Conservation (phyloP, 2,797 vertebrate species). For the Apodemus agrarius region DNA sequence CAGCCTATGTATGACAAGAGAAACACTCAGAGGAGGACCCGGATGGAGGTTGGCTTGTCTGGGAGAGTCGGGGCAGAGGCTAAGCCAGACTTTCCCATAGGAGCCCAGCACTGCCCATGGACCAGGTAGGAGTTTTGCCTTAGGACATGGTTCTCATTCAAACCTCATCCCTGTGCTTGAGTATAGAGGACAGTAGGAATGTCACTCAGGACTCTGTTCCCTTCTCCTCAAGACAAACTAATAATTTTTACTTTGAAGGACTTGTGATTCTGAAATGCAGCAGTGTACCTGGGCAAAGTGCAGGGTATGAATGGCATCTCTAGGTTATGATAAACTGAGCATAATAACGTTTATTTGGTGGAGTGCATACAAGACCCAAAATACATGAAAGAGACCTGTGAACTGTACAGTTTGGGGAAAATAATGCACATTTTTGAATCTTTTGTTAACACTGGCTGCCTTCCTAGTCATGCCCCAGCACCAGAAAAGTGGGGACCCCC, state of each 20-base stretch:
- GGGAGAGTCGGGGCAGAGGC: background rate
- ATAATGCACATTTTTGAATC: background rate
- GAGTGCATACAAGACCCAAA: background rate
- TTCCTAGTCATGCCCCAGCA: background rate
- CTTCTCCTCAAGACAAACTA: background rate
- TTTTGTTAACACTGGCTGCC: background rate
- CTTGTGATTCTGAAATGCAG: background rate
- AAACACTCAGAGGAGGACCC: background rate
- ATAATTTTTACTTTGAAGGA: background rate
- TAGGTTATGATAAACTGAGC: background rate
- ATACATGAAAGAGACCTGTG: background rate
- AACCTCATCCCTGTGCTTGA: background rate
- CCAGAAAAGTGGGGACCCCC: background rate
- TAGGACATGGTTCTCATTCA: background rate
- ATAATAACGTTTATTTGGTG: conserved; percentile 17
- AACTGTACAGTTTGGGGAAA: background rate
- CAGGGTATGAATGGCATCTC: background rate
- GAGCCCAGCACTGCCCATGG: background rate
- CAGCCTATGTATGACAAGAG: rapidly evolving
- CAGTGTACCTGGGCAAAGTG: background rate
- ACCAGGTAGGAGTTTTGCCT: background rate
- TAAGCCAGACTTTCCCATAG: background rate
- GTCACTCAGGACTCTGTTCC: background rate
- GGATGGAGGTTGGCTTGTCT: background rate
- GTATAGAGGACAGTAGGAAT: background rate